Conservation (phyloP, 2,797 vertebrate species). For the Falco biarmicus region DNA sequence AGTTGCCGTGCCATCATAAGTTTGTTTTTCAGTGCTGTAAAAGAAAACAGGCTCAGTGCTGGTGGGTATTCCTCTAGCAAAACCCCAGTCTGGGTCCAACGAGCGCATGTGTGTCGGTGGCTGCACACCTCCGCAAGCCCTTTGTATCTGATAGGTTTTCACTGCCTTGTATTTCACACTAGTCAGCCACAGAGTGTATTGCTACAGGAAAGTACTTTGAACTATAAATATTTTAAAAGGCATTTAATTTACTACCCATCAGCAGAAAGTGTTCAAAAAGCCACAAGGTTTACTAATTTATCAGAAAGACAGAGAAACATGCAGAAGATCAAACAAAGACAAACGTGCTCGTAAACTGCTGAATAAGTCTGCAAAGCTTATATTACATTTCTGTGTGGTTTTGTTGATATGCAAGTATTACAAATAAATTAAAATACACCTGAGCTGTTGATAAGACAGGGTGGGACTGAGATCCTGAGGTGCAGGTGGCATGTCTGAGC, state of each 20-base stretch:
- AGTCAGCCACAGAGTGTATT: background rate
- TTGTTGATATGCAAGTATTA: conserved; percentile 42
- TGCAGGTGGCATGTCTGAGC: background rate
- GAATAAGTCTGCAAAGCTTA: conserved; percentile 27
- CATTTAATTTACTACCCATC: conserved; percentile 65
- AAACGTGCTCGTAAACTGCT: conserved; percentile 54
- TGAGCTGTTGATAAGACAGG: conserved; percentile 29
- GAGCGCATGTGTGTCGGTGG: background rate
- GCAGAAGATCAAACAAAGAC: conserved; percentile 57
- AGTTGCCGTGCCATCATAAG: background rate
- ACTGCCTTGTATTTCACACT: conserved; percentile 42
- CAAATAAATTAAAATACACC: conserved; percentile 45
- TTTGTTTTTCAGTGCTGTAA: background rate
- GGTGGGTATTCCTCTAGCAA: background rate
- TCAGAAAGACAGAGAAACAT: conserved; percentile 52
- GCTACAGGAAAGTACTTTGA: conserved; percentile 41
- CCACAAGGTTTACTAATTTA: conserved; percentile 66
- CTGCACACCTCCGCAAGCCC: background rate
- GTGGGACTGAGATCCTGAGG: conserved; percentile 25
- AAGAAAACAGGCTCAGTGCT: background rate
- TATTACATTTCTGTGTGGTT: conserved; percentile 48
- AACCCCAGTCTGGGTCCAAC: accelerated
- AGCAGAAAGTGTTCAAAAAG: conserved; percentile 63
- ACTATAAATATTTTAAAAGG: conserved; percentile 64
- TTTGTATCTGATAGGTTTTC: conserved; percentile 23